Conservation (phyloP, 2,888 invertebrate genomes). For the Limnephilus rhombicus region DNA sequence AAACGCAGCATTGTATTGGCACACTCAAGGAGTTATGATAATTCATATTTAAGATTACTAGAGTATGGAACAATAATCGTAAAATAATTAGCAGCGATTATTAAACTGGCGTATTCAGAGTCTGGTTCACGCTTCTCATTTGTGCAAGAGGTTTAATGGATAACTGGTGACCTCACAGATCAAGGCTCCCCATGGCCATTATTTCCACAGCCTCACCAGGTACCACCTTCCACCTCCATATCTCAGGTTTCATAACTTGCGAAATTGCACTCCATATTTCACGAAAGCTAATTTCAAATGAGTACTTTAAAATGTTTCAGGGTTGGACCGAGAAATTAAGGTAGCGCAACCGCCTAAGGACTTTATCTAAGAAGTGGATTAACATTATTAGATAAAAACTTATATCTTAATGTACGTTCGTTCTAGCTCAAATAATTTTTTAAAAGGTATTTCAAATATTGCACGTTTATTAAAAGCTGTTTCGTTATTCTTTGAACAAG, state of each 20-base stretch:
- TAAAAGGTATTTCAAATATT: too few relatives aligned
- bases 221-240: neutral
- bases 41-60: conserved; percentile 5
- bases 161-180: conserved; percentile 32
- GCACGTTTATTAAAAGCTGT: too few relatives aligned
- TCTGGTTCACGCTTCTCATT: conserved; percentile 35
- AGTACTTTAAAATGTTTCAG: neutral
- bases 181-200: conserved; percentile 26
- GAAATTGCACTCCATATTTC: conserved; percentile 7
- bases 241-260: neutral
- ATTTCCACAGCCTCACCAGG: conserved; percentile 6
- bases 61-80: conserved; percentile 7
- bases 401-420: neutral
- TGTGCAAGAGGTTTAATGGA: conserved; percentile 4
- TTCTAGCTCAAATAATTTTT: too few relatives aligned
- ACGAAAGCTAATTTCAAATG: conserved; percentile 6
- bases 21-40: conserved; percentile 24
- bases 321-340: neutral
- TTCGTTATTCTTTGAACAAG: too few relatives aligned
- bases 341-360: neutral
- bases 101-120: conserved; percentile 3
- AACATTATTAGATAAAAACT: neutral
- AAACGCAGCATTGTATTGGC: neutral
- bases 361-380: neutral
- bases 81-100: conserved; percentile 30